A percentile compares a stretch with the other conserved stretches of the same genome.
These are phyloP conservation scores for Lytechinus variegatus DNA, from an alignment of 35 echinoderm and acorn worm genomes.

Conservation along the genomic window DNA sequence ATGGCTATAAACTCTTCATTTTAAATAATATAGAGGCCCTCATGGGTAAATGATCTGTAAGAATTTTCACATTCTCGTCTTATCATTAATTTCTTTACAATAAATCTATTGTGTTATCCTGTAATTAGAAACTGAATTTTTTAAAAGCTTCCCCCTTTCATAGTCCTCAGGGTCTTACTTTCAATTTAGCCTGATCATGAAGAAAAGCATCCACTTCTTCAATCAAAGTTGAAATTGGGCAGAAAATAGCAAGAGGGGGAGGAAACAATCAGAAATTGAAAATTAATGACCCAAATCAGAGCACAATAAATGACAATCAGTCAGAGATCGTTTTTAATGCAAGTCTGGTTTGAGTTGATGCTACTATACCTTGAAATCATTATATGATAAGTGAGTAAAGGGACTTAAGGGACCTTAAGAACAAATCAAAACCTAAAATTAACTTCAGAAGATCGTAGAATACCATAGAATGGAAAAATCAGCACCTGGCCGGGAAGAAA, in stretches of 20 bases:
- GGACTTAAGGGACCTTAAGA: too few species aligned
- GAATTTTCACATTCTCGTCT: too few species aligned
- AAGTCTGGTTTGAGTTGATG: not conserved
- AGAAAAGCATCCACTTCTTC: not conserved
- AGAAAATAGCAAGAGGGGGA: not conserved
- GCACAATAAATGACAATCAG: not conserved
- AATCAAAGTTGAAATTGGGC: not conserved
- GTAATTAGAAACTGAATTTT: not conserved
- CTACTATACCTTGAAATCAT: not conserved
- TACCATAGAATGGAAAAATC: too few species aligned
- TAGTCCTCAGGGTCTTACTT: not conserved
- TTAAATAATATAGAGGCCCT: too few species aligned
- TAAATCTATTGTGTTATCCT: not conserved
- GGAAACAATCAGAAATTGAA: not conserved
- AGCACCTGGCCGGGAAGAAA: too few species aligned
- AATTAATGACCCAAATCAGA: constrained; percentile 19
- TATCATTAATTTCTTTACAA: too few species aligned
- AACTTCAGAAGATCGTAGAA: too few species aligned
- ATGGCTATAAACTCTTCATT: too few species aligned
- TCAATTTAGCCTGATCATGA: not conserved
- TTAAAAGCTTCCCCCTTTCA: not conserved
- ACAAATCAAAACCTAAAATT: too few species aligned
- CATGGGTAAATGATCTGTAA: too few species aligned
- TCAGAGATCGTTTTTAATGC: not conserved
- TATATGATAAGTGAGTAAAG: not conserved